Base-by-base conservation (phyloP, 2,113 vertebrate genomes). In the Perccottus glenii region DNA sequence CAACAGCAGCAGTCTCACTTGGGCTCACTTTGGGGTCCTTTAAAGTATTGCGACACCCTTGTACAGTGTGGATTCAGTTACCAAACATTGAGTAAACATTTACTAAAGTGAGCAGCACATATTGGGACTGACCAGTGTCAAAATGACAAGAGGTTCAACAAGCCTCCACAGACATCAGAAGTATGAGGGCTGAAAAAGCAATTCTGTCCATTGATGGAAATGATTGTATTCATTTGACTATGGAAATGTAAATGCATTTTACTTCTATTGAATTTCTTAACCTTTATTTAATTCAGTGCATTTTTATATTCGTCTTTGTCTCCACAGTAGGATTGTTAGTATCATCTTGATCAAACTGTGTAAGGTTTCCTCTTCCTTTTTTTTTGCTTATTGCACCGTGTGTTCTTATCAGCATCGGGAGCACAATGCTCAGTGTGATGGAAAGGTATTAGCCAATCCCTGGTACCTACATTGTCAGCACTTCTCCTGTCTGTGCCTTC, bases 381-480 rank as follows among this genome's bases (percentile, higher is more conserved):
- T 64, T 69, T 86, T 83, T 86, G 86, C 90, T 89, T 90, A 86
- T 89, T 91, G 87, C 86, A 89, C 88, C 86, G 84, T 82, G 75
- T 84, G 86, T 86, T 89, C 90, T 90, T 91, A 91, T 91, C 90
- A 89, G 90, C 82, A 79, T 72, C 51, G 75, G 64, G 75, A 87
- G 89, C 80, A 91, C 89, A 91, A 88, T 88, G 89, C 87, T 84
- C 50, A 78, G 80, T 87, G 85, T 89, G 89, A 89, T 87, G 84
- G 87, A 89, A 91, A 89, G 90, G 90, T 90, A 89, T 87, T 86
- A 89, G 82, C 85, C 86, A 85, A 81, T 73, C 80, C 56, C 11
- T 64, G 69, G 72, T 75, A 72, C 77, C 85, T 82, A 83, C 88
- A 63, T 78, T 84, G 90, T 91, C 90, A 91, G 90, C 90, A 90